These are phyloP conservation scores for Protonemura montana DNA, from an alignment of 2,888 invertebrate species.

Conservation along the genomic window DNA sequence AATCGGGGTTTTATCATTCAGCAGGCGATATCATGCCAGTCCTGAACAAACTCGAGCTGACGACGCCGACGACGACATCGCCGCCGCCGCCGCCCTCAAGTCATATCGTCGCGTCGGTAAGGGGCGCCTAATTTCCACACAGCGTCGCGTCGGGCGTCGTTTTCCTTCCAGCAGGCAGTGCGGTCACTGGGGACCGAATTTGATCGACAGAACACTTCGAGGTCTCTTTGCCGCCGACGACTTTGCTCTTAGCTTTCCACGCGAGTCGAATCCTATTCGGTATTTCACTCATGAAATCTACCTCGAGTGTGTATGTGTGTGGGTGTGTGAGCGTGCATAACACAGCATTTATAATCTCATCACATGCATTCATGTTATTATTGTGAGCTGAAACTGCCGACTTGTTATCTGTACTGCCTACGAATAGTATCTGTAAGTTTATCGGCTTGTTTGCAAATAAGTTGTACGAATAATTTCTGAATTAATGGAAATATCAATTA, in stretches of 20 bases:
- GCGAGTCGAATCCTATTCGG: neutral
- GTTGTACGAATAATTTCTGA: neutral
- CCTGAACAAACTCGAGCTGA: neutral
- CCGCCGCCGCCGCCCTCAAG: neutral
- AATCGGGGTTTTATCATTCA: neutral
- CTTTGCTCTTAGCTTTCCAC: neutral
- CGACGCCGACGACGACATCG: neutral
- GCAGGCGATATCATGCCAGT: neutral
- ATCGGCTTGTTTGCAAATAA: neutral
- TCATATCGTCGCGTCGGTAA: neutral
- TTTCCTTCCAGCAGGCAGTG: neutral
- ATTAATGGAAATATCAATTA: neutral
- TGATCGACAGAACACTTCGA: slow-evolving; percentile 7
- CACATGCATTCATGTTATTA: neutral
- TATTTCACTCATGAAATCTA: no score
- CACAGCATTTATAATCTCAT: neutral
- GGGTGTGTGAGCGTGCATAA: neutral
- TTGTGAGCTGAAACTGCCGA: neutral
- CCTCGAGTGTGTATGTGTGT: no score
- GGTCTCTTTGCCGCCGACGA: neutral
- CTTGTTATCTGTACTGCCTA: neutral
- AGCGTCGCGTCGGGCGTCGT: neutral
- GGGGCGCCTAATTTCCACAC: neutral
- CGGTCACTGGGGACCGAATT: neutral
- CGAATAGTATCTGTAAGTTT: neutral